Conservation (phyloP, 2,797 vertebrate genomes). For the Monodelphis domestica region DNA sequence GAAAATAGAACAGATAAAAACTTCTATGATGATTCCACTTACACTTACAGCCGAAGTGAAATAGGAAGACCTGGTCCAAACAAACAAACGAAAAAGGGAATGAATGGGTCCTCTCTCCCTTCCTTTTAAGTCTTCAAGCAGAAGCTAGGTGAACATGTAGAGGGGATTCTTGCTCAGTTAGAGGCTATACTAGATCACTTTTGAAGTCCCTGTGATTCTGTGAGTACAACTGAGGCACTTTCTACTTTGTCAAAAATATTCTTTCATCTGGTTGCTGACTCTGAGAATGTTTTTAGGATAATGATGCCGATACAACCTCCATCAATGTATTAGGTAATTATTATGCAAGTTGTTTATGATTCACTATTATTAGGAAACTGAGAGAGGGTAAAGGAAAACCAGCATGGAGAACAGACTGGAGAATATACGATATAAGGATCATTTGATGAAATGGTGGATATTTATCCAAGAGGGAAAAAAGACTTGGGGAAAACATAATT, state of each 20-base stretch:
- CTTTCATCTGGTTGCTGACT: not conserved
- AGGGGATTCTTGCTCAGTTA: not conserved
- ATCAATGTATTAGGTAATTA: not conserved
- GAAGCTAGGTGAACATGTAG: not conserved
- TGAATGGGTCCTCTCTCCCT: not conserved
- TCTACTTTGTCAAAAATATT: not conserved
- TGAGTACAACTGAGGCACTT: not conserved
- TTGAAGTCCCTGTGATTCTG: not conserved
- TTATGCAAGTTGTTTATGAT: conserved; percentile 26
- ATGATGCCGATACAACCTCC: not conserved
- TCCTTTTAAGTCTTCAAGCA: not conserved
- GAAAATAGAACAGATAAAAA: not conserved
- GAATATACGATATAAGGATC: not conserved
- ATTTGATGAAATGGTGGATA: not conserved
- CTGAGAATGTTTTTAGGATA: not conserved
- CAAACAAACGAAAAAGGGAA: not conserved
- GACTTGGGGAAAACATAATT: not conserved
- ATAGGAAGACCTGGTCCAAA: not conserved
- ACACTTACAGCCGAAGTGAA: not conserved
- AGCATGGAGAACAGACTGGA: not conserved
- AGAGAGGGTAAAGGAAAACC: not conserved
- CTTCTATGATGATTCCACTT: not conserved
- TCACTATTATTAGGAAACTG: not conserved
- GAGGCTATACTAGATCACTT: not conserved
- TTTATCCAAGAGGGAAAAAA: not conserved